A percentile compares a stretch with the other conserved stretches of the same genome.
phyloP scores from a whole-genome alignment of 2,797 vertebrate species.

The Fistularia commersonii region DNA sequence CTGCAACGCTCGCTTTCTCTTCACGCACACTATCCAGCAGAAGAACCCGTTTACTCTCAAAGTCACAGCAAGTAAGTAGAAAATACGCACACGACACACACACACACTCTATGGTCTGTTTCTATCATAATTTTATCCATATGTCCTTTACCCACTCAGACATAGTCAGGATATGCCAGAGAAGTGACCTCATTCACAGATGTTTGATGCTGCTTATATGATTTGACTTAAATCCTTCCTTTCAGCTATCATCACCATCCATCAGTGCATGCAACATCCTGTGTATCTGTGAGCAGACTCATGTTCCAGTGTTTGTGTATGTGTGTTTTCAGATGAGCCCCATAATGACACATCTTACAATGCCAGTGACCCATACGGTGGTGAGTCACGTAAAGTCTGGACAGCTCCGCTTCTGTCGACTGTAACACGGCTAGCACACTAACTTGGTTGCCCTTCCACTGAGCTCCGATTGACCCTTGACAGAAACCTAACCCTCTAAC shows the following conservation, averaged over 20 bases:
- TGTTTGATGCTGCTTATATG: conserved; percentile 1
- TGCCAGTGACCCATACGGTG: conserved; percentile 86
- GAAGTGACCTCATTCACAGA: neutral
- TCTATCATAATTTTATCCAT: neutral
- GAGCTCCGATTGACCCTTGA: conserved; percentile 8
- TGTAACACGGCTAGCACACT: conserved; percentile 33
- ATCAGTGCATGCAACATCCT: neutral
- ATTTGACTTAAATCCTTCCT: conserved; percentile 1
- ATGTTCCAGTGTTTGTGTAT: conserved; percentile 32
- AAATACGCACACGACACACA: neutral
- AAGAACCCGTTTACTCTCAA: conserved; percentile 94
- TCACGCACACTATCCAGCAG: conserved; percentile 98
- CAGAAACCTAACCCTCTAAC: conserved; percentile 25
- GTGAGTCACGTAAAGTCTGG: conserved; percentile 79
- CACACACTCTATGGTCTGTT: neutral
- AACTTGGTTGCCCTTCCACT: conserved; percentile 28
- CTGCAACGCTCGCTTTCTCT: conserved; percentile 94
- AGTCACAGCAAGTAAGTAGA: conserved; percentile 88
- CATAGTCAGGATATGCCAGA: conserved; percentile 22
- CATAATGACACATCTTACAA: conserved; percentile 90
- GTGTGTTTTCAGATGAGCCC: conserved; percentile 87
- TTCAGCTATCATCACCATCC: neutral
- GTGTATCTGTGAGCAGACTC: conserved; percentile 10
- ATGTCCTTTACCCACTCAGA: conserved; percentile 36
- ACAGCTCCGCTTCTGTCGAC: conserved; percentile 27